phyloP scores from a whole-genome alignment of 2,113 vertebrate species.

The Pangasianodon hypophthalmus region DNA sequence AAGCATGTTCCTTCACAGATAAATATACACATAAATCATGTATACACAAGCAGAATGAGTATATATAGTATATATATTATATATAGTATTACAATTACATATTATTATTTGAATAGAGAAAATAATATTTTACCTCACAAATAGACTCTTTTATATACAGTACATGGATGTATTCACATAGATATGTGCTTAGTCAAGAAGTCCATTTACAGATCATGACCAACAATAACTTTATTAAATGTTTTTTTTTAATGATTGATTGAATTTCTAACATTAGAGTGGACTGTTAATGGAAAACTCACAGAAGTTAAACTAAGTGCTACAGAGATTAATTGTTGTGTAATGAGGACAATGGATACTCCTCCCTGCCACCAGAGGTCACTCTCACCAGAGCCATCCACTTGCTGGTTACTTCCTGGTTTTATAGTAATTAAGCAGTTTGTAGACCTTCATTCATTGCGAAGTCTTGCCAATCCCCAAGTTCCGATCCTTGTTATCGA shows the following conservation, averaged over 20 bases:
- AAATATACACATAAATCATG: conserved; percentile 53
- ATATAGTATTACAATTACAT: conserved; percentile 34
- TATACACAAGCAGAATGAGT: conserved; percentile 65
- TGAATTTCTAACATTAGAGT: conserved; percentile 26
- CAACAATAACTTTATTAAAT: conserved; percentile 50
- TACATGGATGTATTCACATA: conserved; percentile 75
- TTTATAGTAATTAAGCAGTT: neutral
- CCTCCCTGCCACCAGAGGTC: neutral
- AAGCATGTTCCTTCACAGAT: conserved; percentile 65
- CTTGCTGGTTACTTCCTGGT: neutral
- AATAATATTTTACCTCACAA: conserved; percentile 78
- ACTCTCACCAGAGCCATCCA: neutral
- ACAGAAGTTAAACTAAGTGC: conserved; percentile 14
- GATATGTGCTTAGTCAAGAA: conserved; percentile 72
- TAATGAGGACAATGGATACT: neutral
- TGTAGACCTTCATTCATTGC: neutral
- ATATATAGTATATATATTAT: conserved; percentile 63
- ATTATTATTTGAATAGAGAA: conserved; percentile 72
- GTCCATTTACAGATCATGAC: conserved; percentile 76
- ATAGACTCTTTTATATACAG: conserved; percentile 81
- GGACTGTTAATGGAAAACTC: neutral
- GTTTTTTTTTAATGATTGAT: conserved; percentile 14
- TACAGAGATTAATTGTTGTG: neutral
- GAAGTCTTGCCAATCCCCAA: neutral
- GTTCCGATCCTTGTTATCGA: neutral